Percentiles rank a stretch among this genome's conserved stretches.
phyloP scores from a whole-genome alignment of 2,888 invertebrate species.

The Liopterus haemorrhoidalis region DNA sequence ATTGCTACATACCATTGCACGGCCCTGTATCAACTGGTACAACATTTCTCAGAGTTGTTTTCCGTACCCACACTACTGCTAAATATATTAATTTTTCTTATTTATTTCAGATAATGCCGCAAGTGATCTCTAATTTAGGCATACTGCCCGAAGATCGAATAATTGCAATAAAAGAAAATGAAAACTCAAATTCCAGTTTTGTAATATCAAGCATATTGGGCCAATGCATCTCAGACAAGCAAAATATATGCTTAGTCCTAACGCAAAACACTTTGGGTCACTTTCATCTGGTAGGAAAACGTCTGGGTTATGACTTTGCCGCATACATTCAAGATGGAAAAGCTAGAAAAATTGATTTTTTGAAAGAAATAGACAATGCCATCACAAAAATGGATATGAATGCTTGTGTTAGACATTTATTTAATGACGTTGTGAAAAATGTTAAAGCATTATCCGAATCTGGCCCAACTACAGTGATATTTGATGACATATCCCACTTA shows the following conservation, averaged over 20 bases:
- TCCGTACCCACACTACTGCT: no score
- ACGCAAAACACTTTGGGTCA: slow-evolving; percentile 67
- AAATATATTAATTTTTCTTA: no score
- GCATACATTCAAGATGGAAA: slow-evolving; percentile 47
- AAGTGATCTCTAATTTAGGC: slow-evolving; percentile 58
- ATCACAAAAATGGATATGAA: slow-evolving; percentile 42
- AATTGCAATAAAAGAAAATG: slow-evolving; percentile 63
- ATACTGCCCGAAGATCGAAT: slow-evolving; percentile 57
- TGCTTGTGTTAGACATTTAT: slow-evolving; percentile 44
- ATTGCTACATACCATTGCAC: no score
- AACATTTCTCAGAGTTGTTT: no score
- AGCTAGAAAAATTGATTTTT: slow-evolving; percentile 51
- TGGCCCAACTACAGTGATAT: slow-evolving; percentile 45
- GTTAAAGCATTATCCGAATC: slow-evolving; percentile 38
- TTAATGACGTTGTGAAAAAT: slow-evolving; percentile 45
- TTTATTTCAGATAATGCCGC: no score
- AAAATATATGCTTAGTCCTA: slow-evolving; percentile 57
- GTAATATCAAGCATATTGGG: slow-evolving; percentile 62
- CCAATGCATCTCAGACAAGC: slow-evolving; percentile 58
- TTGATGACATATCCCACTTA: slow-evolving; percentile 69
- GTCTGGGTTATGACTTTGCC: slow-evolving; percentile 65
- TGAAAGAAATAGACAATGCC: slow-evolving; percentile 47
- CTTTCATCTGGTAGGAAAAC: slow-evolving; percentile 67
- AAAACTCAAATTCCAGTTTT: slow-evolving; percentile 67
- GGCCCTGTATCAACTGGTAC: no score